Base-by-base conservation (phyloP, 2,888 invertebrate genomes). In the Cryptosula pallasiana region DNA sequence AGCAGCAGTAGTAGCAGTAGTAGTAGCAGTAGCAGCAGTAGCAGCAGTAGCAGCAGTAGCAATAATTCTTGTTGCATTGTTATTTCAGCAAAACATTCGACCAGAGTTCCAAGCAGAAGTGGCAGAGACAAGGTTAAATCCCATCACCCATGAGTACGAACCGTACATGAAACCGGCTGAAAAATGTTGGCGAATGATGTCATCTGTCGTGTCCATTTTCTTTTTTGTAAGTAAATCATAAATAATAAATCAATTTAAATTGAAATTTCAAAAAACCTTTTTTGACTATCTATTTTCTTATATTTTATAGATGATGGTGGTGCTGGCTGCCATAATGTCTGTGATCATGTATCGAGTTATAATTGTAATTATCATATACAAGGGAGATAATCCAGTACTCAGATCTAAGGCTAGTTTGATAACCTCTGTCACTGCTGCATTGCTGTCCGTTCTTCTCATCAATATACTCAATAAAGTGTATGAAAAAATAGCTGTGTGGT, bases 121-220 rank as follows among this genome's bases (percentile, higher is more conserved):
- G 81, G 73, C 77, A 77, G 88, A 90, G 74, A 89, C 89, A 76
- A 89, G 88, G 78, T 76, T 79, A 55, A 83, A 86, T 76, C 80
- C 80, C n/a, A 79, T 85, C 45, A 83, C 85, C 72, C 76, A 93
- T 79, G 89, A 90, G 36, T 88, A 90, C 75, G 95, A 96, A 83
- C 95, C 95, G 0, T 90, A 90, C 81, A 91, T 95, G 9, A 93
- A 95, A 5, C 95, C 94, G 87, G 95, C 95, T 95, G 90, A 91
- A 75, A 91, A 93, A 88, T 90, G 91, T 77, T 87, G 95, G 25
- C 95, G 95, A 0, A 92, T 93, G 9, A 88, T 95, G 72, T 89
- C 95, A 81, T 94, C 94, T 78, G 91, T 92, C 83, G 92, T 94
- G 13, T 88, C 93, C 75, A 92, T 95, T 73, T 81, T 94, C 55